Conservation (phyloP, 2,113 vertebrate genomes). For the Chrysemys picta region DNA sequence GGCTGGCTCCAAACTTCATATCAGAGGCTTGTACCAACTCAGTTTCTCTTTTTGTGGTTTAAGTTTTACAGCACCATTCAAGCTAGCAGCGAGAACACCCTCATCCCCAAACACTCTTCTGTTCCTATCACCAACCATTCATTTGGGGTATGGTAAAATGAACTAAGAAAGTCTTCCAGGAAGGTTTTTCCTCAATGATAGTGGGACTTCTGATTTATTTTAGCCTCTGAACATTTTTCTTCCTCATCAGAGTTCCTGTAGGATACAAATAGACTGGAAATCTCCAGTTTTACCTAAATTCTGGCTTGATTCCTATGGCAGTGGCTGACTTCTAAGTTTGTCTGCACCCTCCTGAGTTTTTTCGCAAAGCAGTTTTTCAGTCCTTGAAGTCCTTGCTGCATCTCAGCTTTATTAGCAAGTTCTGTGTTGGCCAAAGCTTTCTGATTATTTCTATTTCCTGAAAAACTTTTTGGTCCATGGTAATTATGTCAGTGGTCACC, state of each 20-base stretch:
- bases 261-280: neutral
- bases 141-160: neutral
- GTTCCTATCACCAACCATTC: neutral
- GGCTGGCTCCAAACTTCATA: no score
- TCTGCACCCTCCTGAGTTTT: neutral
- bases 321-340: neutral
- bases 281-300: neutral
- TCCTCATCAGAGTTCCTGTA: neutral
- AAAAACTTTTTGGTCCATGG: neutral
- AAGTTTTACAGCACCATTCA: neutral
- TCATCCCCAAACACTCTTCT: neutral
- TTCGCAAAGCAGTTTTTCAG: neutral
- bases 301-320: neutral
- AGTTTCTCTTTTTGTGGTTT: neutral
- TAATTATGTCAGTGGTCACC: neutral
- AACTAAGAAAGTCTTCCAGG: neutral
- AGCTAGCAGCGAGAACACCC: neutral
- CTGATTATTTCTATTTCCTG: neutral
- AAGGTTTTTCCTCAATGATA: neutral
- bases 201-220: neutral
- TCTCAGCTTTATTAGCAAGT: neutral
- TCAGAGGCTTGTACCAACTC: neutral
- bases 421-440: neutral
- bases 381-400: neutral
- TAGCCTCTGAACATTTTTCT: neutral